phyloP scores from a whole-genome alignment of 2,797 vertebrate species.

The Pseudomugil tenellus region DNA sequence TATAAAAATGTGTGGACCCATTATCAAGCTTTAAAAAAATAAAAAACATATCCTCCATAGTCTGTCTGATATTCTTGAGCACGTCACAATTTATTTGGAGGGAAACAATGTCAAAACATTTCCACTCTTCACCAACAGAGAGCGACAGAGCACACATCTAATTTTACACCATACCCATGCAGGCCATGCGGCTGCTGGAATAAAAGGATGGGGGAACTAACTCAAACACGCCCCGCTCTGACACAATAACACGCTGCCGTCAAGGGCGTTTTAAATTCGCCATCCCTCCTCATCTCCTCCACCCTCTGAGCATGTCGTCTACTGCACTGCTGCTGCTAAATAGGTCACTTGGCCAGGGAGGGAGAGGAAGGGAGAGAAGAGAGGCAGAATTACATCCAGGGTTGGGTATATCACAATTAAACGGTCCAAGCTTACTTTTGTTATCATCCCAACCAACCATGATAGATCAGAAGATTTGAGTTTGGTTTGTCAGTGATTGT shows the following conservation, averaged over 20 bases:
- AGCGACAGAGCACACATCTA: conserved; percentile 44
- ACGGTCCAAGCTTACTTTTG: conserved; percentile 7
- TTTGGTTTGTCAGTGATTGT: conserved; percentile 22
- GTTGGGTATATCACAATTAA: conserved; percentile 21
- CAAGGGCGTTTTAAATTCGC: conserved; percentile 50
- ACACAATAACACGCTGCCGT: conserved; percentile 33
- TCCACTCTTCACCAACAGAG: conserved; percentile 60
- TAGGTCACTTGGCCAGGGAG: conserved; percentile 79
- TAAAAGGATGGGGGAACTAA: conserved; percentile 37
- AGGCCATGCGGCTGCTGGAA: conserved; percentile 32
- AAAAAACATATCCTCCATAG: background rate
- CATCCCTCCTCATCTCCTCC: conserved; percentile 33
- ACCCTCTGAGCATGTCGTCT: conserved; percentile 53
- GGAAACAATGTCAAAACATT: conserved; percentile 4
- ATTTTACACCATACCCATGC: background rate
- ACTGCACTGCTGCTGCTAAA: conserved; percentile 64
- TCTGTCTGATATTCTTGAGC: background rate
- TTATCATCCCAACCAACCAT: conserved; percentile 19
- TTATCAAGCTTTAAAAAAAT: background rate
- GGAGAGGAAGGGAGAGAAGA: conserved; percentile 47
- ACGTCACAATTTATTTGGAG: conserved; percentile 17
- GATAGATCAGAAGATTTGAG: conserved; percentile 46
- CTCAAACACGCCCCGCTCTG: conserved; percentile 23
- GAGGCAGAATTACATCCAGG: background rate
- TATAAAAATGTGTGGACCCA: background rate